Conservation (phyloP, 1,140 invertebrate genomes). For the Brachionus manjavacas region DNA sequence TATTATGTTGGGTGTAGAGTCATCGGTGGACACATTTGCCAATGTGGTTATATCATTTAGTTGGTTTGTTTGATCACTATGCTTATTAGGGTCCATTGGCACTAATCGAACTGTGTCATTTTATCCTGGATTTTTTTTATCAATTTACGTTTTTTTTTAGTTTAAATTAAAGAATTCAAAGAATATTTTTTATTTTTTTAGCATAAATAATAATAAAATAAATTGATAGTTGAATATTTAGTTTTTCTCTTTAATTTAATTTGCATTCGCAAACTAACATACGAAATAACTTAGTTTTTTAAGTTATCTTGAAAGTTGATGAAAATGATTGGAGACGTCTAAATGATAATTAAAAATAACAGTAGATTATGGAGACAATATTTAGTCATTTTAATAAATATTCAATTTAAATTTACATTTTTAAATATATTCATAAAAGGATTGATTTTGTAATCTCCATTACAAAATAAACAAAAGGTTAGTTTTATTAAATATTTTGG, state of each 20-base stretch:
- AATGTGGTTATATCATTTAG: not conserved
- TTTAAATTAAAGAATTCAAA: not conserved
- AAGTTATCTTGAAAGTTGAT: no score
- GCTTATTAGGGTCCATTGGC: not conserved
- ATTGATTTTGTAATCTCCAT: no score
- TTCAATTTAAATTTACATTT: no score
- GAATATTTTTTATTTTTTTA: not conserved
- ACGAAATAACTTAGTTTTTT: not conserved
- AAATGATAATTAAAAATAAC: not conserved
- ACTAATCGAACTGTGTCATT: not conserved
- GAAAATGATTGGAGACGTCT: not conserved
- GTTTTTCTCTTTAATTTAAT: not conserved
- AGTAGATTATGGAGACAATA: no score
- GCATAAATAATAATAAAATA: constrained; percentile 7
- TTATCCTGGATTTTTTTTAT: not conserved
- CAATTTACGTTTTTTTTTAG: not conserved
- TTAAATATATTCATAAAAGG: no score
- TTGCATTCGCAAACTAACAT: constrained; percentile 17
- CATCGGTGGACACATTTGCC: not conserved
- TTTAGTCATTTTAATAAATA: no score
- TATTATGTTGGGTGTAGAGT: not conserved
- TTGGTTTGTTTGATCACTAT: not conserved
- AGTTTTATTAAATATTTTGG: no score
- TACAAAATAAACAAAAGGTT: no score
- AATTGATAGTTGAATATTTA: not conserved